Evolutionary conservation across 2,888 invertebrate species (phyloP).

Genomic region (Maniola hyperantus): DNA sequence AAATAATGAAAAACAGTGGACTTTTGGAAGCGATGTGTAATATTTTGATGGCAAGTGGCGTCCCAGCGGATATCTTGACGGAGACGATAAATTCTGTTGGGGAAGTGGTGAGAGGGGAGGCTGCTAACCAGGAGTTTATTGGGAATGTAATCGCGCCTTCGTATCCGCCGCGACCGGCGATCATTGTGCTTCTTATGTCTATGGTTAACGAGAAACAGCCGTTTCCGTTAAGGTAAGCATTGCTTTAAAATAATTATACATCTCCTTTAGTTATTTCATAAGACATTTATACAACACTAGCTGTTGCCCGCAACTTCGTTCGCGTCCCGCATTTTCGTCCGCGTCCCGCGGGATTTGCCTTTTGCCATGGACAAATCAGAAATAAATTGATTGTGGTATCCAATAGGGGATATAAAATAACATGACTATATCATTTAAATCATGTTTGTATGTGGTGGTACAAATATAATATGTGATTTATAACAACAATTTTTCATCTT

Average conservation of each 20-base stretch:
- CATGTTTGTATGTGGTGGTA: too few species aligned
- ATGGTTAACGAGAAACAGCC: conserved; percentile 99
- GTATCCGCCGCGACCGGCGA: conserved; percentile 95
- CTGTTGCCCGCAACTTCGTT: too few species aligned
- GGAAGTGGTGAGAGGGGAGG: conserved; percentile 95
- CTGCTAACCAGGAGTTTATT: conserved; percentile 95
- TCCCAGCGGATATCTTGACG: conserved; percentile 97
- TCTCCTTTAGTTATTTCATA: too few species aligned
- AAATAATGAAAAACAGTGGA: conserved; percentile 92
- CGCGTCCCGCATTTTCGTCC: too few species aligned
- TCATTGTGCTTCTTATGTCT: conserved; percentile 97
- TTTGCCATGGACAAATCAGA: too few species aligned
- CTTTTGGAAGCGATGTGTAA: conserved; percentile 85
- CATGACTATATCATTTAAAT: too few species aligned
- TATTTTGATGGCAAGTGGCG: conserved; percentile 97
- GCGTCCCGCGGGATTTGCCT: too few species aligned
- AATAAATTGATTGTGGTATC: too few species aligned
- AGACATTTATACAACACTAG: too few species aligned
- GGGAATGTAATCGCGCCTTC: conserved; percentile 95
- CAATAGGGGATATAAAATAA: too few species aligned
- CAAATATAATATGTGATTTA: too few species aligned
- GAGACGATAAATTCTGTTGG: conserved; percentile 98
- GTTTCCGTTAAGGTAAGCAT: conserved; percentile 82
- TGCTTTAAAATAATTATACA: too few species aligned
- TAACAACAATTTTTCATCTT: conserved; percentile 1